Evolutionary conservation across 2,113 vertebrate species (phyloP), one percentile per base, ranked within the genome.

Genomic region (Limanda limanda): DNA sequence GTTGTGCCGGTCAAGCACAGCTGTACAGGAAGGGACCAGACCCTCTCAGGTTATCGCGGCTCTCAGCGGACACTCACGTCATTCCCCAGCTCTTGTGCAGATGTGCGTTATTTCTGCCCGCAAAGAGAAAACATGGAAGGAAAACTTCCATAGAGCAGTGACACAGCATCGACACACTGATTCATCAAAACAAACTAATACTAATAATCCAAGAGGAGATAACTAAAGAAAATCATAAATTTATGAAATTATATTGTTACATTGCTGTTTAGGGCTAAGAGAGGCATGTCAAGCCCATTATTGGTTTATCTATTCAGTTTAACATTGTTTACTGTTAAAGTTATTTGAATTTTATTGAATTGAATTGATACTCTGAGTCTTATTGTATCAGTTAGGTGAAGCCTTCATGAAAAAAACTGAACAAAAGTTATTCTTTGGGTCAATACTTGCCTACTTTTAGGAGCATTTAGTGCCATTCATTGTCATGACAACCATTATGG

Each of bases 11-110:
- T 84, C 45, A 58, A 79, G 74, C 79, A 72, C 94, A 95, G 94
- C 93, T 95, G 94, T 82, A 68, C 91, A 94, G 94, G 94, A 95
- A 93, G 84, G 61, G 45, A 48, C 15, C 45, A 85, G 87, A 87
- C 71, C 72, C 75, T 82, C 71, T 92, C 78, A 89, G 89, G 83
- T 91, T 92, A 86, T 92, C 89, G 67, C 56, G 18, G 73, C 69
- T 74, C 83, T 86, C 85, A 88, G 81, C 82, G 85, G 89, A 91
- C 72, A 64, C 79, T 83, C 51, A 45, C 84, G 76, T 92, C 84
- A 87, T 78, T 62, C 76, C 76, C 25, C 64, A 65, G 84, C 67
- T 62, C 65, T 65, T 31, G 47, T 60, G 83, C 85, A 89, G 71
- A 81, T 88, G 86, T 86, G 78, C 61, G 48, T 84, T 83, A 77